Evolutionary conservation across 2,888 invertebrate species (phyloP), one percentile per base, ranked within the genome.

Genomic region (Steinernema scapterisci): DNA sequence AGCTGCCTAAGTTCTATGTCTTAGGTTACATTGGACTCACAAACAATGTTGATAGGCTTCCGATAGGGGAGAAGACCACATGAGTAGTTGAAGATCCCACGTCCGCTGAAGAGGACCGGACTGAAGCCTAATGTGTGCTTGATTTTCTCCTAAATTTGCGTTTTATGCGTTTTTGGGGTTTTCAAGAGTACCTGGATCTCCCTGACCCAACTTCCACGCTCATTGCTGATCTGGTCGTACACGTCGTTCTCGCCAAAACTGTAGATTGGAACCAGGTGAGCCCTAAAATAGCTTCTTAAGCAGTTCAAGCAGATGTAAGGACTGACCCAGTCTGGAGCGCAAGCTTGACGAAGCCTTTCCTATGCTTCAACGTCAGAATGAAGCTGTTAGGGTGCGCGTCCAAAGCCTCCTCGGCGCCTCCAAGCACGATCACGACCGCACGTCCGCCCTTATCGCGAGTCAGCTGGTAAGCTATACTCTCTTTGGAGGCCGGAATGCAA

Each of bases 371-470:
- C 13, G 52, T 74, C 54, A 81, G 45, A 23, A 74, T 48, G 21
- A n/a, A 76, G 72, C 19, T 72, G 31, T 56, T 13, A 27, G 23
- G 23, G 13, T 25, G 85, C 91, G 92, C 0, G 93, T 92, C 80
- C 93, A 92, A 74, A 95, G 89, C 0, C 94, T 92, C 88, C 96
- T 95, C 7, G 92, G 92, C 0, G 94, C 94, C 0, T 96, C 96
- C 0, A 95, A 96, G 0, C 94, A 92, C 73, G 94, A 91, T 51
- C 96, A 89, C 1, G 92, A 74, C 74, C 16, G 70, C 44, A 16
- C 71, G 46, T 19, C 75, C 75, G n/a, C 73, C 38, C 46, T 74
- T 44, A 7, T 72, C 46, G 9, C 44, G 25, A 21, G 38, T 74
- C 25, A 74, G 25, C 0, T 74, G 48, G 45, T 75, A n/a, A 19